phyloP scores from a whole-genome alignment of 2,888 invertebrate species.

The Ormia ochracea region DNA sequence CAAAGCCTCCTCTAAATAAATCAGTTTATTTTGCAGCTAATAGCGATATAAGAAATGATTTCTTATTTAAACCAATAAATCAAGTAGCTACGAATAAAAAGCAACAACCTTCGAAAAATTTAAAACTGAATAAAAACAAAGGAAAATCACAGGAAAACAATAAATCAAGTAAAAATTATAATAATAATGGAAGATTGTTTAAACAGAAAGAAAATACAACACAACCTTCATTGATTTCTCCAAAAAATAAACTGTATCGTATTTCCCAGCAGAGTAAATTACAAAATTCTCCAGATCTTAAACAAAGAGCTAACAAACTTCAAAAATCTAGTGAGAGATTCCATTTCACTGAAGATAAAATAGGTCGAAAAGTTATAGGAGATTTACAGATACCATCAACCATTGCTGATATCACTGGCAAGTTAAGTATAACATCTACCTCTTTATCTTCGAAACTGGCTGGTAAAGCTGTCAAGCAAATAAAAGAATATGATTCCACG shows the following conservation, averaged over 20 bases:
- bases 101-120: constrained; percentile 59
- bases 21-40: constrained; percentile 66
- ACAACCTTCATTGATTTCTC: constrained; percentile 52
- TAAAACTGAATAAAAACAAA: constrained; percentile 63
- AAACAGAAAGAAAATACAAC: constrained; percentile 64
- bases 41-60: constrained; percentile 64
- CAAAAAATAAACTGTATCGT: constrained; percentile 75
- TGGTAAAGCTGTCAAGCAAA: constrained; percentile 76
- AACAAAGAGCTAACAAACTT: constrained; percentile 56
- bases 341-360: constrained; percentile 65
- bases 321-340: constrained; percentile 67
- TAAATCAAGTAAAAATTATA: constrained; percentile 60
- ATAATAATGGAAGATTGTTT: constrained; percentile 62
- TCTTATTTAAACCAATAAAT: constrained; percentile 60
- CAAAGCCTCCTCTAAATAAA: constrained; percentile 69
- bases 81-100: constrained; percentile 55
- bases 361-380: constrained; percentile 68
- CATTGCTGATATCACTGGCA: constrained; percentile 12
- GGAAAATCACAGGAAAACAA: constrained; percentile 65
- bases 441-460: constrained; percentile 64
- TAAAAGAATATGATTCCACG: constrained; percentile 70
- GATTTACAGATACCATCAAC: constrained; percentile 64
- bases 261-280: constrained; percentile 69
- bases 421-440: constrained; percentile 17
- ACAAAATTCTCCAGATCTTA: constrained; percentile 53